These are phyloP conservation scores for Tetramorium simillimum DNA, from an alignment of 1,140 invertebrate genomes.

Conservation along the genomic window DNA sequence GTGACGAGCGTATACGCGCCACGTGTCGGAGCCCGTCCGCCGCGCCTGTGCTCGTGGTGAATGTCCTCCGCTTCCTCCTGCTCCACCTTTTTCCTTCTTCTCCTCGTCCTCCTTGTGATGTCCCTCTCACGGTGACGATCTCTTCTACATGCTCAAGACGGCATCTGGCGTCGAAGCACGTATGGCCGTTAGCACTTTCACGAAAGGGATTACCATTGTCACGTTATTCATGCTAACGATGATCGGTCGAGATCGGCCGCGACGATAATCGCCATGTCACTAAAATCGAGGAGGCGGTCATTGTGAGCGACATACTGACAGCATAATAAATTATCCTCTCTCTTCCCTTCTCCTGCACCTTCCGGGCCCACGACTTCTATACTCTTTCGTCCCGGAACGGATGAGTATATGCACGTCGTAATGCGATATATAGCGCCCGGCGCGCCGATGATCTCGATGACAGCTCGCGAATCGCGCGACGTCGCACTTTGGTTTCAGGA, in stretches of 20 bases:
- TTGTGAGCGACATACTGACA: slow-evolving; percentile 84
- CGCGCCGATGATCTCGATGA: slow-evolving; percentile 64
- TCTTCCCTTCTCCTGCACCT: slow-evolving; percentile 35
- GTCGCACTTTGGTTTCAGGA: neutral
- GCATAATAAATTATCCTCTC: slow-evolving; percentile 83
- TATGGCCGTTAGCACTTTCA: slow-evolving; percentile 75
- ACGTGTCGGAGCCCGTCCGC: slow-evolving; percentile 69
- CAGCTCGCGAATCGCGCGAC: slow-evolving; percentile 33
- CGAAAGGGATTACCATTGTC: slow-evolving; percentile 83
- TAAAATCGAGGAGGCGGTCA: slow-evolving; percentile 83
- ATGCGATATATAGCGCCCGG: slow-evolving; percentile 64
- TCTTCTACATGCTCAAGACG: slow-evolving; percentile 72
- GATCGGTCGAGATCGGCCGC: slow-evolving; percentile 82
- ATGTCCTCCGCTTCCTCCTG: slow-evolving; percentile 56
- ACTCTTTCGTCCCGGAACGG: slow-evolving; percentile 25
- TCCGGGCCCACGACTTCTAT: slow-evolving; percentile 12
- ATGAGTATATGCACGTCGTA: slow-evolving; percentile 50
- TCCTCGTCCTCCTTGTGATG: slow-evolving; percentile 31
- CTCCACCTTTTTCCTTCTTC: slow-evolving; percentile 12
- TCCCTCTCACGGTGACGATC: slow-evolving; percentile 64
- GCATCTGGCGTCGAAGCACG: slow-evolving; percentile 76
- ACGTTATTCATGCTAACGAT: slow-evolving; percentile 84
- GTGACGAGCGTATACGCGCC: slow-evolving; percentile 65
- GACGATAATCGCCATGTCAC: slow-evolving; percentile 83
- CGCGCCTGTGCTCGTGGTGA: slow-evolving; percentile 59